phyloP scores from a whole-genome alignment of 2,797 vertebrate species.

The Ctenochaetus hawaiiensis region DNA sequence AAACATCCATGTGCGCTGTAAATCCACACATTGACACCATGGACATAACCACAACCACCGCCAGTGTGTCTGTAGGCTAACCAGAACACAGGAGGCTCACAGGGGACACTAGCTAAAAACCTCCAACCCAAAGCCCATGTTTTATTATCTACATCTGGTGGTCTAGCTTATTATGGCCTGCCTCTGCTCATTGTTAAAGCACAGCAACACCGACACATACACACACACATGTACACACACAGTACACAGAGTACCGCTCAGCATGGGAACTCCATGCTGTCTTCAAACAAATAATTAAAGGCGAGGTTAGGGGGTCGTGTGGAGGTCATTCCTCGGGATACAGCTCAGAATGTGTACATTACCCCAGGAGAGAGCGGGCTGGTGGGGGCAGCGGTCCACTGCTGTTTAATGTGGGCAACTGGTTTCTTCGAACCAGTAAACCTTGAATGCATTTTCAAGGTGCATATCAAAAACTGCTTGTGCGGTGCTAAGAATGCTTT shows the following conservation, averaged over 20 bases:
- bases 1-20: slow-evolving; percentile 63
- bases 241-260: slow-evolving; percentile 86
- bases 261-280: slow-evolving; percentile 97
- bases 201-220: slow-evolving; percentile 76
- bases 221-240: slow-evolving; percentile 65
- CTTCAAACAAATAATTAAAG: slow-evolving; percentile 99
- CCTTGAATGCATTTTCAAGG: slow-evolving; percentile 63
- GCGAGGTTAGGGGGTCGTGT: slow-evolving; percentile 95
- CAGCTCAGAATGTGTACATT: slow-evolving; percentile 96
- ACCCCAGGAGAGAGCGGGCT: slow-evolving; percentile 77
- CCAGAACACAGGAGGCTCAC: slow-evolving; percentile 74
- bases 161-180: slow-evolving; percentile 90
- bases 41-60: slow-evolving; percentile 71
- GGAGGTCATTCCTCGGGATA: slow-evolving; percentile 97
- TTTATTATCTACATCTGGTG: slow-evolving; percentile 98
- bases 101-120: slow-evolving; percentile 73
- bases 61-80: slow-evolving; percentile 73
- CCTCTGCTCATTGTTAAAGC: slow-evolving; percentile 84
- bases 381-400: slow-evolving; percentile 61
- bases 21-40: slow-evolving; percentile 69
- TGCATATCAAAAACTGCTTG: slow-evolving; percentile 56
- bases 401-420: slow-evolving; percentile 86
- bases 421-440: slow-evolving; percentile 78
- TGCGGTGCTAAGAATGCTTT: slow-evolving; percentile 47
- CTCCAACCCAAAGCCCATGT: slow-evolving; percentile 74